Conservation (phyloP, 2,113 vertebrate genomes). For the Grammatotria lemairii region DNA sequence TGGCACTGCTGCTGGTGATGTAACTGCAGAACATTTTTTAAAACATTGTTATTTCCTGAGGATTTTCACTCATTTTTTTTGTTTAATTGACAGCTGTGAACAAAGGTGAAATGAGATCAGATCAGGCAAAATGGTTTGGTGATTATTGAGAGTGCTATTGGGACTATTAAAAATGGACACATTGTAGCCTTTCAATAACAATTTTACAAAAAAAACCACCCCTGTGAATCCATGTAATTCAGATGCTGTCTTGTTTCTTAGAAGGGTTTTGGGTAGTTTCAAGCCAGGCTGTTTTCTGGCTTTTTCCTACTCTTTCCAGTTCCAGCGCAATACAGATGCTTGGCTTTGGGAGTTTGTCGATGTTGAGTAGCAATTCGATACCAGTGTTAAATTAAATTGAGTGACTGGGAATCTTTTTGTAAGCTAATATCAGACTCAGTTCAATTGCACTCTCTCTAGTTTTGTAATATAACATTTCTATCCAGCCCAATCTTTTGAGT, state of each 20-base stretch:
- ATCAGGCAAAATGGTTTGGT: neutral
- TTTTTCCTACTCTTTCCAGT: neutral
- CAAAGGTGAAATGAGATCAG: neutral
- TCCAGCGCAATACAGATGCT: fast-evolving
- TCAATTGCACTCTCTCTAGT: neutral
- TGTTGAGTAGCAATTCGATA: neutral
- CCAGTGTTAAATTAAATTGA: neutral
- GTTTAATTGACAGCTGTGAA: neutral
- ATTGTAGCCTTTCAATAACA: neutral
- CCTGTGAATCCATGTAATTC: neutral
- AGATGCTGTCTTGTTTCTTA: neutral
- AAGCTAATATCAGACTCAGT: neutral
- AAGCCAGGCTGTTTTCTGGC: neutral
- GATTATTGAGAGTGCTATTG: neutral
- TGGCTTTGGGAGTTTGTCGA: neutral
- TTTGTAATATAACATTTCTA: neutral
- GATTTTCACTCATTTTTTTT: neutral
- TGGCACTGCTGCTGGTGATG: neutral
- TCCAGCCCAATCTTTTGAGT: neutral
- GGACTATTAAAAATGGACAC: neutral
- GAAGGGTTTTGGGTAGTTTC: neutral
- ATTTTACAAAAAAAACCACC: neutral
- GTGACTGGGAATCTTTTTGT: neutral
- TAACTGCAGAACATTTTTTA: neutral
- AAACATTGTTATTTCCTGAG: neutral